Evolutionary conservation across 2,888 invertebrate species (phyloP), one percentile per base, ranked within the genome.

Genomic region (Nomada flava): DNA sequence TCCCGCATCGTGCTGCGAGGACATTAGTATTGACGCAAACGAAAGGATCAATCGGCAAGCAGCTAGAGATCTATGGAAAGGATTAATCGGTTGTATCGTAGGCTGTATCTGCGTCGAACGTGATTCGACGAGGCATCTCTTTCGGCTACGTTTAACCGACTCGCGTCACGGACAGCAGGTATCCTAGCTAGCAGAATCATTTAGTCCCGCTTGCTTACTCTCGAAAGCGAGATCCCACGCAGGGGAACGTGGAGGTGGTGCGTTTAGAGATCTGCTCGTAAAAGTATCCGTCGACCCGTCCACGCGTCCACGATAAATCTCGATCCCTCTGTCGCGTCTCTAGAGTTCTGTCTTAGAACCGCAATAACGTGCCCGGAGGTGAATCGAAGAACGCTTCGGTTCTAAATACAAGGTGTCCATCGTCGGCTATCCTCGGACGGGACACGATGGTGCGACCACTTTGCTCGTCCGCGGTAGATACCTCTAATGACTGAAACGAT

Each of bases 401-500:
- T 53, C 23, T 53, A 36, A 53, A 63, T 29, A 15, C 72, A 42
- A 64, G 59, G 57, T 52, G 64, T 53, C 53, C 36, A 44, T 62
- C 59, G 60, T 76, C 36, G 52, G 13, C 13, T 9, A 26, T 70
- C 47, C 18, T 60, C 20, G 50, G 47, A 13, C 26, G 15, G 15
- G 36, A 29, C 26, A 2, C 42, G 42, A 18, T n/a, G 44, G 47
- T 42, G 4, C 29, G 20, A n/a, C 10, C 15, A 7, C 2, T 67
- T 44, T 18, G 29, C 52, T 62, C 50, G 44, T 26, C 3, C 9
- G 20, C 62, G 62, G 53, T 36, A 63, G 36, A 55, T 42, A 26
- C 47, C 57, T 59, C 70, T 60, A 69, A 62, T 52, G 76, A 80
- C 50, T 2, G 72, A 29, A 77, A 76, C 65, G 63, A 53, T 50